These are phyloP conservation scores for Dolichomitus sp. DNA, from an alignment of 2,888 invertebrate species.

Conservation along the genomic window DNA sequence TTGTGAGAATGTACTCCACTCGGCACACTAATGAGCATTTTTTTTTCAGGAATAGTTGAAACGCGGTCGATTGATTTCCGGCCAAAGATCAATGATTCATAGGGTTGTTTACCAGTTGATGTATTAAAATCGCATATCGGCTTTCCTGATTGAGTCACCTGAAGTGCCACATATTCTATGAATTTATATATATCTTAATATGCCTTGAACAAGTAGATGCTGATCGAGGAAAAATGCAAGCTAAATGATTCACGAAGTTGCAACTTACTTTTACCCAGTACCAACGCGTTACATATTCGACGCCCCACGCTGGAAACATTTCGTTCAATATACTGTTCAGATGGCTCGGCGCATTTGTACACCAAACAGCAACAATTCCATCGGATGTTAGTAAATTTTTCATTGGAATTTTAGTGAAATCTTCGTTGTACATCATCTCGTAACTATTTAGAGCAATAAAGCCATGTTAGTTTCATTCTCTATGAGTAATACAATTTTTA, in stretches of 20 bases:
- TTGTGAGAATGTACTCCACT: slow-evolving; percentile 98
- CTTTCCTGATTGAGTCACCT: slow-evolving; percentile 90
- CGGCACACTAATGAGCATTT: slow-evolving; percentile 93
- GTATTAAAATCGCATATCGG: slow-evolving; percentile 90
- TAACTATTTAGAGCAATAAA: slow-evolving; percentile 89
- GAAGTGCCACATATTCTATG: slow-evolving; percentile 43
- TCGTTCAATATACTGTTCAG: slow-evolving; percentile 89
- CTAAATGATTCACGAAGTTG: not conserved
- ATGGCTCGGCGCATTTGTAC: slow-evolving; percentile 94
- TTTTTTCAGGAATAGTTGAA: slow-evolving; percentile 85
- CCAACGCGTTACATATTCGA: slow-evolving; percentile 91
- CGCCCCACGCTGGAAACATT: slow-evolving; percentile 94
- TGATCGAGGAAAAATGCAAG: slow-evolving; percentile 25
- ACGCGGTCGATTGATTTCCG: slow-evolving; percentile 82
- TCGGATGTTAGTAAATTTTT: slow-evolving; percentile 88
- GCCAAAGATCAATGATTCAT: slow-evolving; percentile 93
- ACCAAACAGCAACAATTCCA: slow-evolving; percentile 95
- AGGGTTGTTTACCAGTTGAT: slow-evolving; percentile 94
- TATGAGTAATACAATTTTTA: too few species aligned
- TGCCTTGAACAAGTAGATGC: not conserved
- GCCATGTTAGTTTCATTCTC: not conserved
- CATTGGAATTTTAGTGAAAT: slow-evolving; percentile 91
- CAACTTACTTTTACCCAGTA: slow-evolving; percentile 94
- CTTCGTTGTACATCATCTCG: slow-evolving; percentile 92
- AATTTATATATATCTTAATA: not conserved